Evolutionary conservation across 2,888 invertebrate species (phyloP).

Genomic region (Endomychus coccineus): DNA sequence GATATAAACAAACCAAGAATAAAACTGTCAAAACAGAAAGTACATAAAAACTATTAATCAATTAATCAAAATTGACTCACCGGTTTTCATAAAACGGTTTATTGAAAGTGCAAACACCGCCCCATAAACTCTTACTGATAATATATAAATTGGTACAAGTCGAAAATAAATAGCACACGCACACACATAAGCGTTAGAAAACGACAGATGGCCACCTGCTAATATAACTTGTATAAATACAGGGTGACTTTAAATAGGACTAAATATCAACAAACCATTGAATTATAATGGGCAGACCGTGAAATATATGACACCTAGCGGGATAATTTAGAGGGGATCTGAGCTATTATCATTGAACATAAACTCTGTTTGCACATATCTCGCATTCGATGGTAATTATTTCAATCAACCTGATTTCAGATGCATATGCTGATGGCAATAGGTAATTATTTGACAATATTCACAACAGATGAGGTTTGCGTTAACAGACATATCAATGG

Average conservation of each 20-base stretch:
- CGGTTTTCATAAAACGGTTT: neutral
- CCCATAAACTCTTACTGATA: slow-evolving; percentile 17
- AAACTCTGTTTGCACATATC: no score
- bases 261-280: slow-evolving; percentile 36
- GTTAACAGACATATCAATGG: no score
- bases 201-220: slow-evolving; percentile 34
- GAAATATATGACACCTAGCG: slow-evolving; percentile 28
- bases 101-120: slow-evolving; percentile 4
- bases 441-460: no score
- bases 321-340: slow-evolving; percentile 23
- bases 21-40: neutral
- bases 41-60: neutral
- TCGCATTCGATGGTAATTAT: no score
- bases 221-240: slow-evolving; percentile 34
- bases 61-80: neutral
- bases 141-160: slow-evolving; percentile 29
- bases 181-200: no score
- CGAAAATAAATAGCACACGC: slow-evolving; percentile 24
- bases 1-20: no score
- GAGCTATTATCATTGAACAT: no score
- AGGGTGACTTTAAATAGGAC: slow-evolving; percentile 29
- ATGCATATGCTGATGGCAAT: no score
- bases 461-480: no score
- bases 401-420: no score
- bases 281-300: slow-evolving; percentile 30